These are phyloP conservation scores for Sycophila sp. DNA, from an alignment of 1,140 invertebrate species.

Conservation along the genomic window DNA sequence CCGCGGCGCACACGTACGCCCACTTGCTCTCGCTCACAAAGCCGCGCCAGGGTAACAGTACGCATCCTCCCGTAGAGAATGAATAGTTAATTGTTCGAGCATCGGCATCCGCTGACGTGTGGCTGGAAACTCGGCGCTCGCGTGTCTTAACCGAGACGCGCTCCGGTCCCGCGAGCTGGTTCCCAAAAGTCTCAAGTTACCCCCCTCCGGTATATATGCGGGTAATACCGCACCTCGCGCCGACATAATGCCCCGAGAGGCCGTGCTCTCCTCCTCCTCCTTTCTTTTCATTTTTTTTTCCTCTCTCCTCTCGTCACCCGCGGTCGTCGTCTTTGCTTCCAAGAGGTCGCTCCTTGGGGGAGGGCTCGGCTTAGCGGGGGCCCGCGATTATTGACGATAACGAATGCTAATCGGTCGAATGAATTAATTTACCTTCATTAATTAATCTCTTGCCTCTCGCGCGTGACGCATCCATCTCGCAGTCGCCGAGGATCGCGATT, in stretches of 20 bases:
- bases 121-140: slow-evolving; percentile 33
- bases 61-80: slow-evolving; percentile 13
- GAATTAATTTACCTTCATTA: slow-evolving; percentile 51
- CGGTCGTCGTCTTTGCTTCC: not conserved
- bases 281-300: not conserved
- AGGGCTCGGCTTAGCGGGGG: slow-evolving; percentile 17
- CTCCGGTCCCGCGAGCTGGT: slow-evolving; percentile 23
- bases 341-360: slow-evolving; percentile 1
- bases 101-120: slow-evolving; percentile 13
- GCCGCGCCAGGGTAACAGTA: too few relatives aligned
- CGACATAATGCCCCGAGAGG: not conserved
- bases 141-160: slow-evolving; percentile 27
- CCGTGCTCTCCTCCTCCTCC: not conserved
- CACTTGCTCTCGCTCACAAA: slow-evolving; percentile 11
- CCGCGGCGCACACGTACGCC: slow-evolving; percentile 8
- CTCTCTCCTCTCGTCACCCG: not conserved
- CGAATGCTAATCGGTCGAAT: slow-evolving; percentile 55
- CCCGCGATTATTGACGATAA: slow-evolving; percentile 49
- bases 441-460: slow-evolving; percentile 30
- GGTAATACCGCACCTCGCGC: too few relatives aligned
- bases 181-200: slow-evolving; percentile 57
- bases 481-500: slow-evolving; percentile 21
- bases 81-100: slow-evolving; percentile 30
- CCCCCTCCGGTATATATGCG: slow-evolving; percentile 38
- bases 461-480: slow-evolving; percentile 23